phyloP scores from a whole-genome alignment of 2,797 vertebrate genomes.

The Natrix natrix region DNA sequence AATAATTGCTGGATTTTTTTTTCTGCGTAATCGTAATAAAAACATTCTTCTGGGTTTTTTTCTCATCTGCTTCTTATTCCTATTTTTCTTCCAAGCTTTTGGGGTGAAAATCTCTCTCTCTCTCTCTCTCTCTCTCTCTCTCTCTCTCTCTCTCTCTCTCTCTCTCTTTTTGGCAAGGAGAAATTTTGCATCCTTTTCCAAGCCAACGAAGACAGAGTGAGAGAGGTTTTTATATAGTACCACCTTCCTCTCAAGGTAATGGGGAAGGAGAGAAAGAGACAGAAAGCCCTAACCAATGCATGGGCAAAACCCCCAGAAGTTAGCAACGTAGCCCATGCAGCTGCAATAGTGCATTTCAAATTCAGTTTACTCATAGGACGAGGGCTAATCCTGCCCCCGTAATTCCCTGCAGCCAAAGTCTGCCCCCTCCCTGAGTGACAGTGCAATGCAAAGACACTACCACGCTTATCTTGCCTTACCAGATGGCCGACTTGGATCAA shows the following conservation, averaged over 20 bases:
- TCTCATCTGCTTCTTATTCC: not conserved
- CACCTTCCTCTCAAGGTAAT: conserved; percentile 47
- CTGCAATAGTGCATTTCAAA: conserved; percentile 92
- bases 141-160: too few species aligned
- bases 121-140: too few species aligned
- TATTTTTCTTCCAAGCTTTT: conserved; percentile 28
- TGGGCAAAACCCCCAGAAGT: conserved; percentile 74
- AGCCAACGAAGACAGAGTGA: conserved; percentile 55
- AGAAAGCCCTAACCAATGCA: conserved; percentile 60
- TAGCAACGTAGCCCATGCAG: conserved; percentile 77
- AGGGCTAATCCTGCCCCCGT: conserved; percentile 99
- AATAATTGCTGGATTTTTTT: conserved; percentile 49
- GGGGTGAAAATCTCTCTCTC: not conserved
- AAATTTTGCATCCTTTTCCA: conserved; percentile 58
- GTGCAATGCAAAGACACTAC: conserved; percentile 99
- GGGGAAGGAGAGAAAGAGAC: conserved; percentile 11
- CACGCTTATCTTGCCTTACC: conserved; percentile 99
- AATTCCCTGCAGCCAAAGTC: conserved; percentile 99
- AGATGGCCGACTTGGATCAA: conserved; percentile 99
- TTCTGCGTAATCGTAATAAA: conserved; percentile 29
- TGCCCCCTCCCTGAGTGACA: conserved; percentile 99
- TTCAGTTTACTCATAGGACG: conserved; percentile 99
- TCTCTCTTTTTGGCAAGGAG: not conserved
- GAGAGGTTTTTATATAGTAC: conserved; percentile 22
- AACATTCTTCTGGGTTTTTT: conserved; percentile 15